Conservation (phyloP, 2,888 invertebrate genomes). For the Drosophila prostipennis region DNA sequence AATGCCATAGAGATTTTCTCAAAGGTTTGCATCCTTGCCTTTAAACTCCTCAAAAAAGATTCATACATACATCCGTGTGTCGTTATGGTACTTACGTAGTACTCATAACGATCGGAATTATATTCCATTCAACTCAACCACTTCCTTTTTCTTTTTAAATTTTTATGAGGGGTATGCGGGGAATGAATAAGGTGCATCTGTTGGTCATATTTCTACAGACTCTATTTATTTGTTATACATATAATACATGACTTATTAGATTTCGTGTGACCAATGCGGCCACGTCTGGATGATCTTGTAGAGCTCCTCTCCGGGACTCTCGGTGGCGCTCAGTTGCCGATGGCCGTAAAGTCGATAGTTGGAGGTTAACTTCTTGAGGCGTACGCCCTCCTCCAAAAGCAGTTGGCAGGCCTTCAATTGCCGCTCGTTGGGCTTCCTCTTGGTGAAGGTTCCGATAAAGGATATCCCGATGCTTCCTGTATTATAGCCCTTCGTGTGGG, state of each 20-base stretch:
- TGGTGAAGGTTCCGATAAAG: slow-evolving; percentile 89
- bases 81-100: neutral
- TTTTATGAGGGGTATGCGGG: neutral
- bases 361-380: slow-evolving; percentile 86
- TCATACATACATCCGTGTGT: slow-evolving; percentile 25
- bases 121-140: slow-evolving; percentile 81
- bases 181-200: slow-evolving; percentile 6
- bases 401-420: slow-evolving; percentile 87
- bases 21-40: neutral
- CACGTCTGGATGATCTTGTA: slow-evolving; percentile 88
- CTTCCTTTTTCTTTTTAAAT: neutral
- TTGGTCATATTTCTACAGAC: slow-evolving; percentile 12
- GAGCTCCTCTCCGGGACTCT: slow-evolving; percentile 89
- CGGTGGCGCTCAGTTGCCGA: slow-evolving; percentile 87
- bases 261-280: slow-evolving; percentile 86
- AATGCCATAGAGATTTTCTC: neutral
- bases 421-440: slow-evolving; percentile 85
- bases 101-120: slow-evolving; percentile 18
- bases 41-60: neutral
- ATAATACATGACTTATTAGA: slow-evolving; percentile 19
- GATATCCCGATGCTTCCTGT: slow-evolving; percentile 88
- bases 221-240: slow-evolving; percentile 15
- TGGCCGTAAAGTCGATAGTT: slow-evolving; percentile 89
- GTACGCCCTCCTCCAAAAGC: slow-evolving; percentile 87
- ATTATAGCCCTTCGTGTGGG: slow-evolving; percentile 90